phyloP scores from a whole-genome alignment of 2,888 invertebrate species.

The Bellardia bayeri region DNA sequence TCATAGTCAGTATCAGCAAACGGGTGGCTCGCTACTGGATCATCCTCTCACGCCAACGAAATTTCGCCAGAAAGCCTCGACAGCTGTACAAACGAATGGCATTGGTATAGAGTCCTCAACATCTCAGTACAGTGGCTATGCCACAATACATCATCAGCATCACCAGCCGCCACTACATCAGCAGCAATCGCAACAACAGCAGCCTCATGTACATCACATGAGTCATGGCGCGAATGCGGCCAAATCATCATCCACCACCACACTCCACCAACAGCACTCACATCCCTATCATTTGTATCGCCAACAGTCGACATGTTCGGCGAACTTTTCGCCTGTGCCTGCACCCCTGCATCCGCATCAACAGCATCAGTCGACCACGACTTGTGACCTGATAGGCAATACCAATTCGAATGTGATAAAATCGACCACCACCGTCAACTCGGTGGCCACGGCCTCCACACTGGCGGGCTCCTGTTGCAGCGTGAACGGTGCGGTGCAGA shows the following conservation, averaged over 20 bases:
- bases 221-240: slow-evolving; percentile 70
- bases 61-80: slow-evolving; percentile 82
- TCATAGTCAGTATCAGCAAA: slow-evolving; percentile 84
- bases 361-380: slow-evolving; percentile 84
- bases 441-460: slow-evolving; percentile 82
- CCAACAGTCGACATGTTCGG: slow-evolving; percentile 83
- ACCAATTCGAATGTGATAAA: slow-evolving; percentile 83
- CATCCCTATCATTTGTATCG: slow-evolving; percentile 81
- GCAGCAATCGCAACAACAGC: slow-evolving; percentile 59
- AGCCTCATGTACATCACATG: slow-evolving; percentile 62
- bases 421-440: slow-evolving; percentile 83
- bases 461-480: slow-evolving; percentile 83
- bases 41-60: slow-evolving; percentile 84
- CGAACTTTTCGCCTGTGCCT: slow-evolving; percentile 83
- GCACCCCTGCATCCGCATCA: slow-evolving; percentile 83
- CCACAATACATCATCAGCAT: slow-evolving; percentile 72
- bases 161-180: slow-evolving; percentile 57
- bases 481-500: slow-evolving; percentile 78
- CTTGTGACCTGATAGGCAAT: slow-evolving; percentile 82
- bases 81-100: slow-evolving; percentile 83
- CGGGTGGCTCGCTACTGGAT: slow-evolving; percentile 83
- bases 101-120: slow-evolving; percentile 75
- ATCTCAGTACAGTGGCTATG: slow-evolving; percentile 72
- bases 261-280: slow-evolving; percentile 76
- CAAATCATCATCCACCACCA: slow-evolving; percentile 80